Evolutionary conservation across 1,140 invertebrate genomes (phyloP).

Genomic region (Watersipora subatra): DNA sequence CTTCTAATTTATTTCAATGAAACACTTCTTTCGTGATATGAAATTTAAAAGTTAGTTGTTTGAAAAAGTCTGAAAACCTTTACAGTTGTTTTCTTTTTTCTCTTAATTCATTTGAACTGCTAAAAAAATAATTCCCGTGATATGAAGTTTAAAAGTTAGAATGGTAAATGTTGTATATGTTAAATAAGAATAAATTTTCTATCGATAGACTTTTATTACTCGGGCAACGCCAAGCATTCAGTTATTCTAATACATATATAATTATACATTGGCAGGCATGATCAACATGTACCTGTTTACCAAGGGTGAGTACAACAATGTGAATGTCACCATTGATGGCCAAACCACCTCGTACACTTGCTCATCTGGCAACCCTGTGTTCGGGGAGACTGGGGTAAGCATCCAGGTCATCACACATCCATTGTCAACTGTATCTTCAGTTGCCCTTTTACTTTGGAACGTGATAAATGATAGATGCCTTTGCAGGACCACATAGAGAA

Average conservation of each 20-base stretch:
- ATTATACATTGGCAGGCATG: background rate
- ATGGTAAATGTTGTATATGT: no score
- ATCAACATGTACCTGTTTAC: conserved; percentile 3
- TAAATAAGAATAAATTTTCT: no score
- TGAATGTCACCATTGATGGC: background rate
- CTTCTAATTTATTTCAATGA: no score
- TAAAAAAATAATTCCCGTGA: background rate
- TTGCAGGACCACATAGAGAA: background rate
- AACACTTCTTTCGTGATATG: no score
- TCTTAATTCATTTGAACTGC: no score
- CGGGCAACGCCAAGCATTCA: background rate
- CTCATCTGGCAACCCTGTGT: background rate
- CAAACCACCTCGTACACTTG: background rate
- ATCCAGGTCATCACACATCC: background rate
- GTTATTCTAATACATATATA: background rate
- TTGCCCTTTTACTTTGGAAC: background rate
- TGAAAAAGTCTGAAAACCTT: no score
- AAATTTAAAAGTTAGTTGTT: no score
- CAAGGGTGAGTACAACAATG: background rate
- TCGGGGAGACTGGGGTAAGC: background rate
- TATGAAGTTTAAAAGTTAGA: no score
- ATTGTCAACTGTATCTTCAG: background rate
- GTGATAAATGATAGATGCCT: background rate
- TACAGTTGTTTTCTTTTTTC: no score
- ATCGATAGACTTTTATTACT: no score